Base-by-base conservation (phyloP, 2,888 invertebrate genomes). In the Diabrotica balteata region DNA sequence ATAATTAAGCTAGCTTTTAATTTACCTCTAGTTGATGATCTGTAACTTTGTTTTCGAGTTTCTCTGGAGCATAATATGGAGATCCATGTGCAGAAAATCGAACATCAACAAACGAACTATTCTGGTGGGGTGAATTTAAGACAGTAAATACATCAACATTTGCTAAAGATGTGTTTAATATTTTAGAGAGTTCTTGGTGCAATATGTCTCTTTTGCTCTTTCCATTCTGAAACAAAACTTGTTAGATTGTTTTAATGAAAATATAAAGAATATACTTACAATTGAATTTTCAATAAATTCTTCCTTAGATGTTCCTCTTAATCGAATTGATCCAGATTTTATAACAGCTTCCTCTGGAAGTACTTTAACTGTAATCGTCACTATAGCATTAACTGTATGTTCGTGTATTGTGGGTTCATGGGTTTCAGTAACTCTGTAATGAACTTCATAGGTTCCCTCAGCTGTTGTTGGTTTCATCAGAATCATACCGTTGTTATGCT, bases 141-240 rank as follows among this genome's bases (percentile, higher is more conserved):
- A 98, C 94, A 0, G 97, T 97, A 81, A 98, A 97, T 0, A 98
- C 92, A 80, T 97, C 96, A 0, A 99, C 94, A 80, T 96, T 95
- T 58, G 92, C 89, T 66, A 90, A 81, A 0, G 93, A 91, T 0
- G 92, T 91, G 78, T 93, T 93, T 76, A 96, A 88, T 59, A 94
- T 88, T 70, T 87, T 85, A 0, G 95, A 88, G 62, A 95, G 81
- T 59, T 87, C 84, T 44, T 85, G 83, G 70, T 87, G 87, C 10
- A 88, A 75, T 7, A 90, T 86, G 76, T 93, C 92, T 80, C 92
- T 93, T 78, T 90, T 91, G 81, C 93, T 95, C 45, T 87, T 50
- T 45, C 71, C 84, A 46, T 89, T 89, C 84, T 89, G 83, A 68
- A 78, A 32, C 32, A 32, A 32, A 4, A 32, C 32, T 32, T 32